Percentiles rank a stretch among this genome's conserved stretches.
phyloP scores from a whole-genome alignment of 1,140 invertebrate species.

The Platorchestia sp. region DNA sequence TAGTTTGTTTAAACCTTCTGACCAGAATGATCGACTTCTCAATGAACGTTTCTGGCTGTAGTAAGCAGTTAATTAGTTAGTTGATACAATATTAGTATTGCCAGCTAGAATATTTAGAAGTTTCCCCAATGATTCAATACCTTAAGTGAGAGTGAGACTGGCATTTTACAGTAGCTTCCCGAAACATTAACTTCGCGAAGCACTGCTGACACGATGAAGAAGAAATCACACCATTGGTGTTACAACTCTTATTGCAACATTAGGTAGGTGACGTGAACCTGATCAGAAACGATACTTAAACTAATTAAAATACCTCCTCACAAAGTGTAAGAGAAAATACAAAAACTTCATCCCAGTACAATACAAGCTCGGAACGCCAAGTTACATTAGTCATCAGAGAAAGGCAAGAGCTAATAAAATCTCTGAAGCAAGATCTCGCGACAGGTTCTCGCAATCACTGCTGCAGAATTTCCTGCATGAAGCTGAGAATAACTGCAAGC shows the following conservation, averaged over 20 bases:
- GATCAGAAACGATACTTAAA: neutral
- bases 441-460: neutral
- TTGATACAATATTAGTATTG: too few relatives aligned
- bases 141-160: too few relatives aligned
- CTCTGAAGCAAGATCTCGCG: neutral
- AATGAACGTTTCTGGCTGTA: neutral
- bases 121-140: too few relatives aligned
- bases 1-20: too few relatives aligned
- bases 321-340: neutral
- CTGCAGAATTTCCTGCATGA: too few relatives aligned
- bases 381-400: neutral
- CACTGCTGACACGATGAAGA: neutral
- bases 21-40: neutral
- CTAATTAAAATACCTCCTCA: neutral
- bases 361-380: neutral
- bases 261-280: neutral
- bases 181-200: neutral
- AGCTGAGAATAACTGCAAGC: neutral
- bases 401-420: neutral
- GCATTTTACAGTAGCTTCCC: neutral
- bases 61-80: too few relatives aligned
- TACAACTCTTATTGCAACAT: neutral
- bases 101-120: too few relatives aligned
- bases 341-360: neutral
- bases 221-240: neutral